Conservation (phyloP, 2,888 invertebrate genomes). For the Luperina testacea region DNA sequence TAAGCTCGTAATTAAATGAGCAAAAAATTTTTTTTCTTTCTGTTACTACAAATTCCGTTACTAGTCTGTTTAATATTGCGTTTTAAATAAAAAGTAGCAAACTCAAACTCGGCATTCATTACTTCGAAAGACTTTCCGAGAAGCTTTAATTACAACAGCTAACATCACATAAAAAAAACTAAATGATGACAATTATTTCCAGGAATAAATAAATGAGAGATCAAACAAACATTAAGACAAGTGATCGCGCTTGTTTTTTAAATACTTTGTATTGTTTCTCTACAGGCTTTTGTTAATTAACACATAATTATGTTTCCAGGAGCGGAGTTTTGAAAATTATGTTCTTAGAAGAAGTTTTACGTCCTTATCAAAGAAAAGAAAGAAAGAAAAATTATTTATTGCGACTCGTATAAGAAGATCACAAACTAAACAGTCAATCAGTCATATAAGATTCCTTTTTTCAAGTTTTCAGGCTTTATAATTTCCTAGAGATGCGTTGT, state of each 20-base stretch:
- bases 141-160: background rate
- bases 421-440: no score
- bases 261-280: slow-evolving; percentile 20
- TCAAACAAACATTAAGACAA: slow-evolving; percentile 1
- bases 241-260: slow-evolving; percentile 9
- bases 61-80: background rate
- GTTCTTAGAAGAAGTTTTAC: background rate
- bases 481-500: background rate
- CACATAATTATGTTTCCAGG: background rate
- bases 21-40: background rate
- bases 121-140: background rate
- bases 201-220: slow-evolving; percentile 9
- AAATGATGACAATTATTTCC: background rate
- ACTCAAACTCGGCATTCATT: background rate
- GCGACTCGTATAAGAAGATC: no score
- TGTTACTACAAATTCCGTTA: background rate
- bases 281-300: slow-evolving; percentile 21
- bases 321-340: background rate
- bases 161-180: background rate
- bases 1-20: background rate
- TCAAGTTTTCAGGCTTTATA: background rate
- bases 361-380: background rate
- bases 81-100: background rate
- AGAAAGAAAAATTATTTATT: no score
- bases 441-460: background rate